Base-by-base conservation (phyloP, 2,888 invertebrate species). In the Drosophila buzzatii region DNA sequence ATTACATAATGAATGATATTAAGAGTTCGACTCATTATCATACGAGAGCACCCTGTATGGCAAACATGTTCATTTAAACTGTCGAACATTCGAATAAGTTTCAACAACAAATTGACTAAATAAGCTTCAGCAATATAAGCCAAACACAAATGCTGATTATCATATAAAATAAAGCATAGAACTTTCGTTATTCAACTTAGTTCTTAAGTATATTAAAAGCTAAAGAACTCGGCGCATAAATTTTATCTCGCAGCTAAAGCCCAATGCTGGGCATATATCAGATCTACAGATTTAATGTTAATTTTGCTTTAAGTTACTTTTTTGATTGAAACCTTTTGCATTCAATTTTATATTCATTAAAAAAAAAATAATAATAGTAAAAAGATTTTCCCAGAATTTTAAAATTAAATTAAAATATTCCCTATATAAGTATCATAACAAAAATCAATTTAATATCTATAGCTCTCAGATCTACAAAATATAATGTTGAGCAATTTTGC, bases 21-120 rank as follows among this genome's bases (percentile, higher is more conserved):
- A 47, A 47, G 18, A 31, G 31, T 10, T 33, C 9, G 6, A 12
- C 2, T 6, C 18, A 18, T 14, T 20, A 16, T 14, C 23, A 3
- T 3, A 3, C 3, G 8, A 3, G 8, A 8, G 31, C 55, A 56
- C 70, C 69, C 58, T 52, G 52, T 68, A 33, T 49, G 20, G 14
- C 37, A 20, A 9, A n/a, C 23, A 47, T 20, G 35, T 37, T 14
- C 41, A n/a, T 18, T 49, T 33, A 18, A 33, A 10, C 49, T 49
- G 49, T 33, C 49, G 31, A 49, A 2, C 35, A 35, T 20, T 55
- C 41, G 45, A 37, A 33, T 18, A 39, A 57, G 37, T 44, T 56
- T 18, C 9, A 33, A 44, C 49, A 39, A n/a, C 27, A 57, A 44
- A n/a, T 44, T 44, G 68, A 23, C 67, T 49, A 18, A 10, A 52